phyloP scores from a whole-genome alignment of 2,888 invertebrate genomes.

The Plebejus argus region DNA sequence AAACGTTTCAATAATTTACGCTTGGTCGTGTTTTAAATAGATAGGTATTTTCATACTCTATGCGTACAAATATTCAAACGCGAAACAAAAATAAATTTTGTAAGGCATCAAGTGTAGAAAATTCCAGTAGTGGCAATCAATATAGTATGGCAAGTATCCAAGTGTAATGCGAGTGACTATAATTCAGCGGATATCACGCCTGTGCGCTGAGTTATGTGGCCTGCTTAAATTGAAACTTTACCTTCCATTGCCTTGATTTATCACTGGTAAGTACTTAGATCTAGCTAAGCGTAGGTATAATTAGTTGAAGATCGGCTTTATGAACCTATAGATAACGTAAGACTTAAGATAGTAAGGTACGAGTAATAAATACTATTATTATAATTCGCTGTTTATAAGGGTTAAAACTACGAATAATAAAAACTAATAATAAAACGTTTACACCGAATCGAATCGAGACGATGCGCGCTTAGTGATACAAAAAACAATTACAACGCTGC shows the following conservation, averaged over 20 bases:
- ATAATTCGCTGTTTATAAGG: neutral
- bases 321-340: neutral
- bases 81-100: neutral
- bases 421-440: neutral
- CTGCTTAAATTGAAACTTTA: conserved; percentile 44
- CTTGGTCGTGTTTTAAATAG: too few relatives aligned
- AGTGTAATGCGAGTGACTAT: conserved; percentile 47
- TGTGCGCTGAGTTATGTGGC: conserved; percentile 36
- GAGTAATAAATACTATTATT: neutral
- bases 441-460: too few relatives aligned
- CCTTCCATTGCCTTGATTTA: conserved; percentile 37
- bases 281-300: neutral
- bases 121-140: conserved; percentile 44
- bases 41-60: neutral
- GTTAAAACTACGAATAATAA: too few relatives aligned
- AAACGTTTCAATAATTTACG: too few relatives aligned
- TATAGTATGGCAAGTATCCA: conserved; percentile 48
- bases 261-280: neutral
- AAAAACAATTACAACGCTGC: too few relatives aligned
- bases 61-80: neutral
- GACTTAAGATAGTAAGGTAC: neutral
- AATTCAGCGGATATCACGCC: conserved; percentile 46
- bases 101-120: conserved; percentile 22
- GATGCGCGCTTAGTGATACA: too few relatives aligned
- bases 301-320: neutral